Conservation (phyloP, 2,888 invertebrate species). For the Drosophila emarginata region DNA sequence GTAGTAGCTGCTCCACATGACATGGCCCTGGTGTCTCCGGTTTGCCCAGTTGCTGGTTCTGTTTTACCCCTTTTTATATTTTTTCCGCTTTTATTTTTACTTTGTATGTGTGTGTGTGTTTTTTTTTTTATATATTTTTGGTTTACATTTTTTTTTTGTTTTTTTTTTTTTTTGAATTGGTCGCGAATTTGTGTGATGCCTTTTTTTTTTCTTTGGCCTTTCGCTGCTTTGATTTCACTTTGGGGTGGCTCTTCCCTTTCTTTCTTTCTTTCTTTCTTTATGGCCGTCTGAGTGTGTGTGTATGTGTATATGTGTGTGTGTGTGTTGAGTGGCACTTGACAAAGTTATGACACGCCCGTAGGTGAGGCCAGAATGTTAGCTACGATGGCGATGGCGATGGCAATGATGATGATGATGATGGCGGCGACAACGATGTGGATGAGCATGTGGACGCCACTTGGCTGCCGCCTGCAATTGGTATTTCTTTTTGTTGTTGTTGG, state of each 20-base stretch:
- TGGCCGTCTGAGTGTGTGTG: not conserved
- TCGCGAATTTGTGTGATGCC: slow-evolving; percentile 29
- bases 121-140: slow-evolving; percentile 15
- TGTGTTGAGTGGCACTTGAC: slow-evolving; percentile 46
- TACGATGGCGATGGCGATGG: slow-evolving; percentile 13
- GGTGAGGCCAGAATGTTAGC: slow-evolving; percentile 35
- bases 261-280: slow-evolving; percentile 3
- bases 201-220: not conserved
- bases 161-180: slow-evolving; percentile 31
- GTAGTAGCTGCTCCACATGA: slow-evolving; percentile 35
- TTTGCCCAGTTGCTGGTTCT: slow-evolving; percentile 38
- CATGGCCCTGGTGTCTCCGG: slow-evolving; percentile 16
- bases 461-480: slow-evolving; percentile 2
- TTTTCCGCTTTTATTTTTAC: not conserved
- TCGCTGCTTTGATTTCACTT: slow-evolving; percentile 39
- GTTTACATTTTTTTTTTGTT: not conserved
- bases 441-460: slow-evolving; percentile 11
- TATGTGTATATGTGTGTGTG: slow-evolving; percentile 23
- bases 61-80: slow-evolving; percentile 22
- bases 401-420: slow-evolving; percentile 12
- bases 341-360: slow-evolving; percentile 48
- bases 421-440: slow-evolving; percentile 7
- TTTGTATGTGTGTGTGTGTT: not conserved
- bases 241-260: slow-evolving; percentile 13
- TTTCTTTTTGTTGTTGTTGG: not conserved